These are phyloP conservation scores for Progne subis DNA, from an alignment of 2,113 vertebrate genomes.

Conservation along the genomic window DNA sequence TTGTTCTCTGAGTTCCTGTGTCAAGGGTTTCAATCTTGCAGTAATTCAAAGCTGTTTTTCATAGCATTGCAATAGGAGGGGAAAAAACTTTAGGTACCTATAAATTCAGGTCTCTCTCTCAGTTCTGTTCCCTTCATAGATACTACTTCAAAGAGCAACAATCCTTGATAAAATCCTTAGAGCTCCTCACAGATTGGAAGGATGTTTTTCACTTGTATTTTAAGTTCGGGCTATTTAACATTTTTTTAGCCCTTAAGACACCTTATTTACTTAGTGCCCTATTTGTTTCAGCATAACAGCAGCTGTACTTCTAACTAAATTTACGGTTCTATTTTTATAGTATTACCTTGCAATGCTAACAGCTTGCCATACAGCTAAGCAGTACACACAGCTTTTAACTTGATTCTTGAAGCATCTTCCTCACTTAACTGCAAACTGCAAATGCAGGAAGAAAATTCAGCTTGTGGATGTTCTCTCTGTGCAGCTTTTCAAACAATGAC, in stretches of 20 bases:
- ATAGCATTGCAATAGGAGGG: not conserved
- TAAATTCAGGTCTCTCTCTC: not conserved
- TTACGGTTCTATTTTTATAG: not conserved
- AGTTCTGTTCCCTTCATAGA: not conserved
- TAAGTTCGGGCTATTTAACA: not conserved
- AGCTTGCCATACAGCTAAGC: not conserved
- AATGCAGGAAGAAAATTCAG: not conserved
- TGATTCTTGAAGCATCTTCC: not conserved
- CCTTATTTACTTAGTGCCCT: not conserved
- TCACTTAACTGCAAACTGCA: not conserved
- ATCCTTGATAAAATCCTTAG: not conserved
- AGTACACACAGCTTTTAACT: not conserved
- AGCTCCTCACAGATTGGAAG: not conserved
- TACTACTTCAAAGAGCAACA: not conserved
- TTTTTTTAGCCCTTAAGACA: not conserved
- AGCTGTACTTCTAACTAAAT: not conserved
- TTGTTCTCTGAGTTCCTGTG: not conserved
- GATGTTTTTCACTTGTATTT: not conserved
- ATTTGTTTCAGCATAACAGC: not conserved
- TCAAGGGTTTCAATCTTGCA: not conserved
- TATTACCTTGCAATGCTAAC: not conserved
- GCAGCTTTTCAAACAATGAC: not conserved
- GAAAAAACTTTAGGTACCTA: not conserved
- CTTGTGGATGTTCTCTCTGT: not conserved
- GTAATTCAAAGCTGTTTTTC: not conserved